phyloP scores from a whole-genome alignment of 2,888 invertebrate species.

The Onchidella celtica region DNA sequence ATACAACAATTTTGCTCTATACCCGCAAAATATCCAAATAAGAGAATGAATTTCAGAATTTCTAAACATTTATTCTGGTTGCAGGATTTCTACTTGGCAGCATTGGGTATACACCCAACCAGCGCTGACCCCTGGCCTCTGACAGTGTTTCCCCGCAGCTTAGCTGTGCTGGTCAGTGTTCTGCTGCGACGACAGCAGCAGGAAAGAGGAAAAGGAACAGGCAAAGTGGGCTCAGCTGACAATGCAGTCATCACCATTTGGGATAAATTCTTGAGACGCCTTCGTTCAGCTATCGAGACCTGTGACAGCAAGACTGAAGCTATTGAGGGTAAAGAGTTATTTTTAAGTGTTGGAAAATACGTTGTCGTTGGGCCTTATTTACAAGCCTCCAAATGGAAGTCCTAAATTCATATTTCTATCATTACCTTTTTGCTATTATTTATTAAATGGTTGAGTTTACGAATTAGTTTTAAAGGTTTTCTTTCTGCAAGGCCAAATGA shows the following conservation, averaged over 20 bases:
- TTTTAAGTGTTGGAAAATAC: no score
- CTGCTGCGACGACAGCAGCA: slow-evolving; percentile 83
- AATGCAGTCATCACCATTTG: slow-evolving; percentile 94
- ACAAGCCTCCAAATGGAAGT: no score
- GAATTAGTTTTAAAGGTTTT: no score
- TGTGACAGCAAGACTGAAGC: slow-evolving; percentile 67
- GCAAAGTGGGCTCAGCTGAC: slow-evolving; percentile 86
- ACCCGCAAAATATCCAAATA: no score
- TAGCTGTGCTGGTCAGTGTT: slow-evolving; percentile 90
- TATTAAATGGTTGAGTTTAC: no score
- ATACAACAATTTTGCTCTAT: no score
- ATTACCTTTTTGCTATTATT: neutral
- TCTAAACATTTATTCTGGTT: no score
- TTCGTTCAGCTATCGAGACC: slow-evolving; percentile 91
- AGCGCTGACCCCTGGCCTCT: slow-evolving; percentile 86
- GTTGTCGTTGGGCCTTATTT: no score
- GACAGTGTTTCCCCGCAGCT: slow-evolving; percentile 88
- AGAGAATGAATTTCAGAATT: neutral
- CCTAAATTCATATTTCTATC: neutral
- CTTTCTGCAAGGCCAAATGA: no score
- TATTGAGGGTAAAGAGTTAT: slow-evolving; percentile 69
- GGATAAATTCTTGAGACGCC: slow-evolving; percentile 92
- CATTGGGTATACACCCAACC: slow-evolving; percentile 86
- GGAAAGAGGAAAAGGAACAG: slow-evolving; percentile 83
- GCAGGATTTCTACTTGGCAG: slow-evolving; percentile 86